Evolutionary conservation across 2,113 vertebrate species (phyloP).

Genomic region (Alouatta palliata): DNA sequence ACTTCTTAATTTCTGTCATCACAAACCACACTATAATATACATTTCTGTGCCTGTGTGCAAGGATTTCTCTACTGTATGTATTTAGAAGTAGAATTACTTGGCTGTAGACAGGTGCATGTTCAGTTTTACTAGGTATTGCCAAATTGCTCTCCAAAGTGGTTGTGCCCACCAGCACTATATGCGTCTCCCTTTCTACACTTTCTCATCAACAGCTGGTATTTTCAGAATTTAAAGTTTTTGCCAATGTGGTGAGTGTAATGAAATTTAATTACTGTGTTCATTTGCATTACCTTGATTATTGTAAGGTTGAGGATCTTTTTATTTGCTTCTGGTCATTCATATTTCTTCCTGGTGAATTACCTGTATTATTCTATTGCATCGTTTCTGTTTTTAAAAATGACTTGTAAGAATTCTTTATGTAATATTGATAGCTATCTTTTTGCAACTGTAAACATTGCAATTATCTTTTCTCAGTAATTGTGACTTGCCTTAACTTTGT

Average conservation of each 20-base stretch:
- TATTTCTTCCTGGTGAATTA: not conserved
- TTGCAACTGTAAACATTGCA: not conserved
- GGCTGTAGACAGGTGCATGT: not conserved
- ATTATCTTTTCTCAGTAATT: constrained; percentile 19
- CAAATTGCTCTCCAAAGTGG: not conserved
- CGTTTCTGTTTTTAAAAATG: not conserved
- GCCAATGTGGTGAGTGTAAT: constrained; percentile 4
- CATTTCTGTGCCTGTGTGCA: not conserved
- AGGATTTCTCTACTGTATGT: not conserved
- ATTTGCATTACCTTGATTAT: constrained; percentile 11
- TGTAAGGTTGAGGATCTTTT: not conserved
- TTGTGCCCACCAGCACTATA: not conserved
- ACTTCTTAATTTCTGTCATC: not conserved
- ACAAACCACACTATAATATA: not conserved
- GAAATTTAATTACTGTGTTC: constrained; percentile 8
- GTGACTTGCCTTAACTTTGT: constrained; percentile 20
- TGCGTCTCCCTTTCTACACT: not conserved
- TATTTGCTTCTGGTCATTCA: not conserved
- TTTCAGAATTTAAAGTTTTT: constrained; percentile 40
- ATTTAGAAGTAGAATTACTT: not conserved
- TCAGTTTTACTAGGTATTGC: not conserved
- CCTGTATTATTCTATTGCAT: not conserved
- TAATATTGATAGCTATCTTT: not conserved
- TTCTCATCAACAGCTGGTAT: constrained; percentile 27
- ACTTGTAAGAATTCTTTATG: not conserved